These are phyloP conservation scores for Linyphia triangularis DNA, from an alignment of 2,888 invertebrate species.

Conservation along the genomic window DNA sequence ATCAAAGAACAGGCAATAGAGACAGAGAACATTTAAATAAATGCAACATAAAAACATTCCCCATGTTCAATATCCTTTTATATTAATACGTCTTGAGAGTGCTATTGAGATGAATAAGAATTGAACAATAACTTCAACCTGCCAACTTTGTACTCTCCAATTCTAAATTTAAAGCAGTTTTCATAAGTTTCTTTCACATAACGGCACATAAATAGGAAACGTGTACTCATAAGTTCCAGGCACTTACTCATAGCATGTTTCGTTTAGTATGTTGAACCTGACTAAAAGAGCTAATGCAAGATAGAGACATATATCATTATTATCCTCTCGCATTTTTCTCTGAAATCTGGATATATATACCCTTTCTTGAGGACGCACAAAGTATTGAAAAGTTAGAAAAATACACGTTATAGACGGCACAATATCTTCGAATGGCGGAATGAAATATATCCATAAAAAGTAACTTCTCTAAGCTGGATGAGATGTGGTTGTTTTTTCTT, in stretches of 20 bases:
- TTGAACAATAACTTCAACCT: constrained; percentile 13
- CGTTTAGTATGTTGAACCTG: not conserved
- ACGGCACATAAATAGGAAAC: constrained; percentile 29
- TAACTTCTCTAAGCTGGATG: constrained; percentile 24
- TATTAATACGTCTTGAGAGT: not conserved
- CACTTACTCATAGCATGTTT: constrained; percentile 17
- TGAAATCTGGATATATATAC: constrained; percentile 21
- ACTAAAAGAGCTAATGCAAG: constrained; percentile 17
- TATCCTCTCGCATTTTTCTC: constrained; percentile 7
- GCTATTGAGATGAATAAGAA: constrained; percentile 10
- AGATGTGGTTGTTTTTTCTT: constrained; percentile 23
- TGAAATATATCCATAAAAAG: constrained; percentile 27
- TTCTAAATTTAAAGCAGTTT: constrained; percentile 2
- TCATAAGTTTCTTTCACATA: constrained; percentile 17
- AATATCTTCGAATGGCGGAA: constrained; percentile 13
- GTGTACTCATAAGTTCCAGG: constrained; percentile 15
- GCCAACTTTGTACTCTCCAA: constrained; percentile 1
- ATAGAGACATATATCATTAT: not conserved
- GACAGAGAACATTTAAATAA: too few relatives aligned
- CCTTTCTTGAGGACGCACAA: not conserved
- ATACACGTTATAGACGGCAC: not conserved
- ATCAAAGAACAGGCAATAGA: too few relatives aligned
- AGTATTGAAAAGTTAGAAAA: constrained; percentile 20
- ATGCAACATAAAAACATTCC: too few relatives aligned
- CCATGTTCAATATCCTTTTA: too few relatives aligned